Evolutionary conservation across 1,140 invertebrate species (phyloP).

Genomic region (Sinonovacula constricta): DNA sequence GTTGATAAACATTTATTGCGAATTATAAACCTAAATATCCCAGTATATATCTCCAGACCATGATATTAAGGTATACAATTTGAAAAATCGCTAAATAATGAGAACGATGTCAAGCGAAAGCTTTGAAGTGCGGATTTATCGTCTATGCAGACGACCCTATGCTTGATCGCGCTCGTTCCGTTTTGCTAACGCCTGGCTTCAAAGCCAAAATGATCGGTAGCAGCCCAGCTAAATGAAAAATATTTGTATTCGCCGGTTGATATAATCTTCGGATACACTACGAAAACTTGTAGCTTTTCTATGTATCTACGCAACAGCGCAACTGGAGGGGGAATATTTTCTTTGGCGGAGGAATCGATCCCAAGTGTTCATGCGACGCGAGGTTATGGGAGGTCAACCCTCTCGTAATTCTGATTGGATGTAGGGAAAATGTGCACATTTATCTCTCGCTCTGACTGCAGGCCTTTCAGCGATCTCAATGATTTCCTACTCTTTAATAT

Average conservation of each 20-base stretch:
- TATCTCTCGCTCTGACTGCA: conserved; percentile 65
- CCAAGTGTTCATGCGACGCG: conserved; percentile 57
- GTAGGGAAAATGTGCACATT: conserved; percentile 67
- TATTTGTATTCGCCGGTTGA: conserved; percentile 62
- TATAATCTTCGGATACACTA: conserved; percentile 61
- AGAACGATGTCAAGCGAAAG: conserved; percentile 50
- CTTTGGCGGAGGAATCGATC: conserved; percentile 64
- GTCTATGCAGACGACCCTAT: conserved; percentile 36
- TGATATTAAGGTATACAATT: conserved; percentile 52
- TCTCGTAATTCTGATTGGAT: conserved; percentile 67
- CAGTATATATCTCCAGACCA: conserved; percentile 27
- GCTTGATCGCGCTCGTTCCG: conserved; percentile 25
- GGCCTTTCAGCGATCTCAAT: conserved; percentile 61
- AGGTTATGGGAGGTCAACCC: conserved; percentile 64
- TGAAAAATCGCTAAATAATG: conserved; percentile 69
- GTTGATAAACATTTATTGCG: conserved; percentile 49
- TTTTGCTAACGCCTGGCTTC: conserved; percentile 37
- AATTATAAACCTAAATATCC: conserved; percentile 25
- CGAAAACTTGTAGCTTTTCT: conserved; percentile 49
- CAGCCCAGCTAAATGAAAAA: conserved; percentile 50
- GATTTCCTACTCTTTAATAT: conserved; percentile 68
- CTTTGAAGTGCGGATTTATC: conserved; percentile 63
- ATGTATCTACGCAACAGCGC: conserved; percentile 58
- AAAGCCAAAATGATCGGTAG: conserved; percentile 44
- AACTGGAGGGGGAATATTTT: conserved; percentile 61